Conservation (phyloP, 2,797 vertebrate species). For the Yasuhikotakia modesta region DNA sequence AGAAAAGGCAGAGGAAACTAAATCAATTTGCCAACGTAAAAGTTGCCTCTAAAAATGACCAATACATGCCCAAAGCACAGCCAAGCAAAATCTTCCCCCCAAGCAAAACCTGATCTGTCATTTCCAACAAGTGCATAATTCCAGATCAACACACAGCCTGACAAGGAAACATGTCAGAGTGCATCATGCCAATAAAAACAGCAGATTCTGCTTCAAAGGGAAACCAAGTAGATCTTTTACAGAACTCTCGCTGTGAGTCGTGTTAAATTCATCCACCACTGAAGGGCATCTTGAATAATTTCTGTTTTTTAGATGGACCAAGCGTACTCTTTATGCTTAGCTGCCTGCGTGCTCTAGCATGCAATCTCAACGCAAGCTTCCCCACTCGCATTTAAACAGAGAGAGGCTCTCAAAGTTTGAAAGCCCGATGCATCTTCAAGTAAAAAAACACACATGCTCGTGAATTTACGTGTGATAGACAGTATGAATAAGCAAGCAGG, state of each 20-base stretch:
- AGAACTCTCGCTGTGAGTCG: background rate
- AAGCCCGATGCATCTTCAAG: slow-evolving; percentile 3
- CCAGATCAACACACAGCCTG: slow-evolving; percentile 38
- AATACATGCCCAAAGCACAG: background rate
- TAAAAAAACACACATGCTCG: slow-evolving; percentile 6
- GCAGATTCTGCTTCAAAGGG: slow-evolving; percentile 4
- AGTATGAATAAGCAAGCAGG: slow-evolving; percentile 37
- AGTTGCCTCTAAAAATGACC: slow-evolving; percentile 20
- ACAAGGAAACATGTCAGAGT: slow-evolving; percentile 42
- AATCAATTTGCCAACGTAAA: slow-evolving; percentile 47
- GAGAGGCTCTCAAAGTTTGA: slow-evolving; percentile 31
- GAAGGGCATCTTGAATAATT: slow-evolving; percentile 52
- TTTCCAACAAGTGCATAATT: slow-evolving; percentile 31
- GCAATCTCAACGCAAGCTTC: slow-evolving; percentile 30
- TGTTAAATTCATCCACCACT: slow-evolving; percentile 25
- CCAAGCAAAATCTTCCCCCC: background rate
- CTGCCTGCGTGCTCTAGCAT: slow-evolving; percentile 13
- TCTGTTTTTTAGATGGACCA: slow-evolving; percentile 47
- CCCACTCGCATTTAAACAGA: background rate
- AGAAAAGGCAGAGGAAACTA: background rate
- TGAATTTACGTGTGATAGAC: slow-evolving; percentile 35
- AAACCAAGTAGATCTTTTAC: slow-evolving; percentile 43
- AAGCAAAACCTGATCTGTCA: slow-evolving; percentile 40
- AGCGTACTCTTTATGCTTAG: slow-evolving; percentile 44
- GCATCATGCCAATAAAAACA: slow-evolving; percentile 40